These are phyloP conservation scores for Anadara kagoshimensis DNA, from an alignment of 1,140 invertebrate species.

Conservation along the genomic window DNA sequence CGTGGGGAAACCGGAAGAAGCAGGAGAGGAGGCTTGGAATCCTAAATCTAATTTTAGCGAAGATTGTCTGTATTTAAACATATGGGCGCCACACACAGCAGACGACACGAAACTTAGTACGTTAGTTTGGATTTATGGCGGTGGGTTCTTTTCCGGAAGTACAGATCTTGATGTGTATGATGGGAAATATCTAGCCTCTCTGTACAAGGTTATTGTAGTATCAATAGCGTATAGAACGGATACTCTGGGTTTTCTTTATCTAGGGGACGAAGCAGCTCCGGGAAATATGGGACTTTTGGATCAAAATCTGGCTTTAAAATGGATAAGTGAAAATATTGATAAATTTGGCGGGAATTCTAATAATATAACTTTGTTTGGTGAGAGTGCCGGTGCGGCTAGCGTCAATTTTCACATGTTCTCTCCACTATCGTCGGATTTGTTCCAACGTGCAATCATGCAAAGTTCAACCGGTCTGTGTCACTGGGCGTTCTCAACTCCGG, in stretches of 20 bases:
- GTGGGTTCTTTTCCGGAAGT: slow-evolving; percentile 91
- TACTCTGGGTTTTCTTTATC: slow-evolving; percentile 79
- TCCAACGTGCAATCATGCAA: slow-evolving; percentile 83
- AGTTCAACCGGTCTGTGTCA: slow-evolving; percentile 81
- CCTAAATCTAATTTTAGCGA: slow-evolving; percentile 81
- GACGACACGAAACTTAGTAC: slow-evolving; percentile 81
- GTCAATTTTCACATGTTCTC: slow-evolving; percentile 92
- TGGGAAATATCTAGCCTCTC: slow-evolving; percentile 82
- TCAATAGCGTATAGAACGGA: slow-evolving; percentile 84
- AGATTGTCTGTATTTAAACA: slow-evolving; percentile 96
- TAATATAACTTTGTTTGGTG: slow-evolving; percentile 82
- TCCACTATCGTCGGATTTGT: slow-evolving; percentile 86
- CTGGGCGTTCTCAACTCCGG: slow-evolving; percentile 90
- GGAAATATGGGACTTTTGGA: slow-evolving; percentile 74
- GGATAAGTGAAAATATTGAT: slow-evolving; percentile 82
- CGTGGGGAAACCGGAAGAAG: slow-evolving; percentile 1
- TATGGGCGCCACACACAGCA: slow-evolving; percentile 81
- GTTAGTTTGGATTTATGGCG: slow-evolving; percentile 96
- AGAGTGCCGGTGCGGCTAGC: slow-evolving; percentile 81
- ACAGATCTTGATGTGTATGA: slow-evolving; percentile 95
- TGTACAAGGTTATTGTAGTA: slow-evolving; percentile 87
- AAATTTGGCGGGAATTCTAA: slow-evolving; percentile 83
- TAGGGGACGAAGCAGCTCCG: slow-evolving; percentile 70
- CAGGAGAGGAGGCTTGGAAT: slow-evolving; percentile 29
- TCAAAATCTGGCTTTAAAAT: slow-evolving; percentile 82